Evolutionary conservation across 2,888 invertebrate genomes (phyloP).

Genomic region (Chalcis sispes): DNA sequence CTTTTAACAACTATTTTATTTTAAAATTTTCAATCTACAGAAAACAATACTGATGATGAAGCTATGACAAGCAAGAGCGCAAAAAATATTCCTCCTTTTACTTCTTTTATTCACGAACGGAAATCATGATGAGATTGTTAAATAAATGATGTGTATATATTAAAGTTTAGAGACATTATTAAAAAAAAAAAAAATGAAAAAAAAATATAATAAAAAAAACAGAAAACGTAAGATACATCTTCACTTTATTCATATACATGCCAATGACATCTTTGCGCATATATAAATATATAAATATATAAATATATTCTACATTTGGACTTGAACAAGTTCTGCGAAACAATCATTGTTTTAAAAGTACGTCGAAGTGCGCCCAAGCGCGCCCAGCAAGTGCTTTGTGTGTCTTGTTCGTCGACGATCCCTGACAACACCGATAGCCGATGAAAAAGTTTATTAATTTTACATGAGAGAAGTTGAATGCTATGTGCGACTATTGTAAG

Average conservation of each 20-base stretch:
- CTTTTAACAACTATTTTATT: slow-evolving; percentile 14
- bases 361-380: slow-evolving; percentile 22
- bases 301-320: slow-evolving; percentile 24
- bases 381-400: slow-evolving; percentile 20
- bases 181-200: slow-evolving; percentile 25
- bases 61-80: slow-evolving; percentile 21
- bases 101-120: slow-evolving; percentile 37
- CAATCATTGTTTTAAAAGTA: slow-evolving; percentile 45
- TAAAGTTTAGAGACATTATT: slow-evolving; percentile 48
- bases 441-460: slow-evolving; percentile 54
- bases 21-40: slow-evolving; percentile 11
- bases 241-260: slow-evolving; percentile 41
- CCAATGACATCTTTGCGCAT: slow-evolving; percentile 16
- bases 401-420: slow-evolving; percentile 19
- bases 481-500: slow-evolving; percentile 51
- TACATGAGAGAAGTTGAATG: slow-evolving; percentile 51
- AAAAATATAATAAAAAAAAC: slow-evolving; percentile 16
- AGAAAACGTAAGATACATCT: slow-evolving; percentile 39
- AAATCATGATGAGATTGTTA: slow-evolving; percentile 46
- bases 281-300: too few species aligned
- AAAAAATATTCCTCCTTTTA: slow-evolving; percentile 29
- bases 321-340: slow-evolving; percentile 30
- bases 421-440: slow-evolving; percentile 23
- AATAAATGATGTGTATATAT: slow-evolving; percentile 54
- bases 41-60: slow-evolving; percentile 20